Evolutionary conservation across 2,888 invertebrate species (phyloP).

Genomic region (Dichetophora obliterata): DNA sequence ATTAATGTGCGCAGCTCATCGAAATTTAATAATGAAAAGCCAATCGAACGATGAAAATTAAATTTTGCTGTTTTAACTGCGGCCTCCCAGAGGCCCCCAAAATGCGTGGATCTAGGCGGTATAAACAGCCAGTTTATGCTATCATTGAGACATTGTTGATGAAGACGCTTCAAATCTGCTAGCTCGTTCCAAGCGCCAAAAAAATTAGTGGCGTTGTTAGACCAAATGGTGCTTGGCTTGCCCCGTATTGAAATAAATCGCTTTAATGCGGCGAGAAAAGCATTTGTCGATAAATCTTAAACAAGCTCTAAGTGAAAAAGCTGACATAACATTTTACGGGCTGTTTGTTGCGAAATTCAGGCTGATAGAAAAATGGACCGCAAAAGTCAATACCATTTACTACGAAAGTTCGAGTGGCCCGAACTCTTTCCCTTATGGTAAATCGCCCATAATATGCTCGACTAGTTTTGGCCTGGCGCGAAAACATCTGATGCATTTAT

Average conservation of each 20-base stretch:
- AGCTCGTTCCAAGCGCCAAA: slow-evolving; percentile 41
- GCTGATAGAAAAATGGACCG: no score
- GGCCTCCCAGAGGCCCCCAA: no score
- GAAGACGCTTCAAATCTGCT: slow-evolving; percentile 16
- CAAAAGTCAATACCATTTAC: no score
- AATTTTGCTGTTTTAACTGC: slow-evolving; percentile 34
- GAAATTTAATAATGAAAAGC: slow-evolving; percentile 10
- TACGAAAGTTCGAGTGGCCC: no score
- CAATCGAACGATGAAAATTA: slow-evolving; percentile 30
- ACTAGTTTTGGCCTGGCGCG: slow-evolving; percentile 17
- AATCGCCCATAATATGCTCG: no score
- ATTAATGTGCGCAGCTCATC: slow-evolving; percentile 40
- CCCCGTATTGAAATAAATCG: slow-evolving; percentile 39
- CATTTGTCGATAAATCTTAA: not conserved
- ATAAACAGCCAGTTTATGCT: no score
- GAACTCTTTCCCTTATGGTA: no score
- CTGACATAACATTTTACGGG: slow-evolving; percentile 41
- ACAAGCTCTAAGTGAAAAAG: slow-evolving; percentile 34
- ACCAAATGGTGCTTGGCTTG: slow-evolving; percentile 44
- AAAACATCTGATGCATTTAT: slow-evolving; percentile 35
- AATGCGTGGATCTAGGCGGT: no score
- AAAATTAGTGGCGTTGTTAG: slow-evolving; percentile 43
- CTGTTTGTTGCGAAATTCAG: slow-evolving; percentile 22
- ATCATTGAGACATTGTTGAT: slow-evolving; percentile 35
- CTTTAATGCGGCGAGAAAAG: slow-evolving; percentile 36